phyloP scores from a whole-genome alignment of 2,113 vertebrate genomes.

The Gobio gobio region DNA sequence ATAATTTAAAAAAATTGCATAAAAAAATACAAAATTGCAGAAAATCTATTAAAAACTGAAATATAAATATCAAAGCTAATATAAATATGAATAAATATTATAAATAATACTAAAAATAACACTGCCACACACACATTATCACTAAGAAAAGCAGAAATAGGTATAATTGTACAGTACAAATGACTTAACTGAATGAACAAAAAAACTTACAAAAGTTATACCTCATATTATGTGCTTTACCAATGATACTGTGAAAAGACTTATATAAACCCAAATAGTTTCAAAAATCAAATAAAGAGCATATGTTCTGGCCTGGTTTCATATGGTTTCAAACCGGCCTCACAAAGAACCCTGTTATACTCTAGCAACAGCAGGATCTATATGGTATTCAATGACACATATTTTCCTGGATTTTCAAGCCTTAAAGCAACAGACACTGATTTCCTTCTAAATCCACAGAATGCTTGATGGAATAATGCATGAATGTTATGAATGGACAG shows the following conservation, averaged over 20 bases:
- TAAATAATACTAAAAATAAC: no score
- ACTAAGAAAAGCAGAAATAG: no score
- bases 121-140: no score
- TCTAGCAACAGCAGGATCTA: conserved; percentile 9
- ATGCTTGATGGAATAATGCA: background rate
- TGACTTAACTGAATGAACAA: background rate
- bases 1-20: no score
- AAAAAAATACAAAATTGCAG: no score
- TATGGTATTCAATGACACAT: conserved; percentile 27
- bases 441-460: conserved; percentile 12
- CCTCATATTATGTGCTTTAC: background rate
- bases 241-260: background rate
- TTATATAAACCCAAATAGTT: background rate
- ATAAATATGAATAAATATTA: no score
- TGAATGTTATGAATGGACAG: conserved; percentile 30
- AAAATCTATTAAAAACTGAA: no score
- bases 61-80: no score
- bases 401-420: conserved; percentile 24
- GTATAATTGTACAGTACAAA: background rate
- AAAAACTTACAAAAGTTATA: background rate
- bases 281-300: conserved; percentile 1
- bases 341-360: background rate
- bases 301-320: background rate
- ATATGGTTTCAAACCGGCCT: background rate
- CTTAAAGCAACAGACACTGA: conserved; percentile 13